These are phyloP conservation scores for Gymnothorax reevesii DNA, from an alignment of 2,797 vertebrate species.

Conservation along the genomic window DNA sequence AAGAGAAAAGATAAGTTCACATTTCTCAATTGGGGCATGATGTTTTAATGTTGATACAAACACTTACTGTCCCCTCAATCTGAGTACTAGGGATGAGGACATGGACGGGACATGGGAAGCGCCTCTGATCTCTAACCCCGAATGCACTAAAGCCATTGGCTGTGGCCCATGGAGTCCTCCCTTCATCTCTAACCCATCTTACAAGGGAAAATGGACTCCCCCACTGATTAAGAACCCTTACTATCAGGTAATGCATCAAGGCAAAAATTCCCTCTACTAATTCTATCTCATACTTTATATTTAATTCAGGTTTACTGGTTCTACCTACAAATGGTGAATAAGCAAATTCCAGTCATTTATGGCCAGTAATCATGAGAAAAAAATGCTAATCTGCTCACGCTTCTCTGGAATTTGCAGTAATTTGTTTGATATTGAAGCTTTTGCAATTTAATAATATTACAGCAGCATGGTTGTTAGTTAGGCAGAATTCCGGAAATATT, in stretches of 20 bases:
- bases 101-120: slow-evolving; percentile 56
- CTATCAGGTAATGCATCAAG: slow-evolving; percentile 47
- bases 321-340: neutral
- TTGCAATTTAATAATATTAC: neutral
- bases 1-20: too few species aligned
- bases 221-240: slow-evolving; percentile 52
- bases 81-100: slow-evolving; percentile 45
- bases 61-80: neutral
- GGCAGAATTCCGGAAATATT: neutral
- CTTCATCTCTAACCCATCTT: slow-evolving; percentile 47
- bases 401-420: neutral
- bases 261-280: neutral
- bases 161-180: slow-evolving; percentile 51
- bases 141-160: slow-evolving; percentile 40
- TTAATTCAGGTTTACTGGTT: neutral
- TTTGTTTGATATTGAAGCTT: neutral
- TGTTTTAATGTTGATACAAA: neutral
- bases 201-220: slow-evolving; percentile 53
- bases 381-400: neutral
- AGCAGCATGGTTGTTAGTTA: neutral
- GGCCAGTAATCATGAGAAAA: neutral
- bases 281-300: neutral
- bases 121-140: slow-evolving; percentile 49
- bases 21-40: too few species aligned
- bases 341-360: neutral